phyloP scores from a whole-genome alignment of 2,888 invertebrate species.

The Catonia carolina region DNA sequence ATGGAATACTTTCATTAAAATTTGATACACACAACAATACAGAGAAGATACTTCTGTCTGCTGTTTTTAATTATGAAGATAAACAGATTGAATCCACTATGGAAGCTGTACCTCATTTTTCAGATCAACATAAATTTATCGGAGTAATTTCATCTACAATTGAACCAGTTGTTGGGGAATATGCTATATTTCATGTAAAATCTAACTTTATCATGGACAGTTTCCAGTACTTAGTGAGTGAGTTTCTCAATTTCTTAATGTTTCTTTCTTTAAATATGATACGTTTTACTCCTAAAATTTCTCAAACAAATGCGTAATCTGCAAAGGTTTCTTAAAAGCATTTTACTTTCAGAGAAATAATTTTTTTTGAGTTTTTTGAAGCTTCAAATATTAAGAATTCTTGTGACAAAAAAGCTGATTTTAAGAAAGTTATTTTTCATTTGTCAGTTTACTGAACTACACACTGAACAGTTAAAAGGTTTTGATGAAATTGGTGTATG shows the following conservation, averaged over 20 bases:
- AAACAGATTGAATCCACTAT: constrained; percentile 27
- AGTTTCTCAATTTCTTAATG: constrained; percentile 15
- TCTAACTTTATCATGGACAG: constrained; percentile 46
- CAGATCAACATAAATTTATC: constrained; percentile 43
- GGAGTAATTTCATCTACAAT: constrained; percentile 45
- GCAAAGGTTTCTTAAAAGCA: too few relatives aligned
- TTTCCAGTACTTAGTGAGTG: constrained; percentile 47
- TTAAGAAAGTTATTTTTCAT: too few relatives aligned
- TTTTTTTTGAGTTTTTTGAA: too few relatives aligned
- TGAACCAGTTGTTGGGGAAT: constrained; percentile 44
- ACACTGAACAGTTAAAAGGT: too few relatives aligned
- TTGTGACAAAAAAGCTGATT: too few relatives aligned
- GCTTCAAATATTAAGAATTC: too few relatives aligned
- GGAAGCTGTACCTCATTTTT: constrained; percentile 38
- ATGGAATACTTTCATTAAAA: constrained; percentile 36
- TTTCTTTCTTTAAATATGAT: too few relatives aligned
- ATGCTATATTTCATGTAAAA: constrained; percentile 49
- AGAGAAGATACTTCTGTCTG: constrained; percentile 17
- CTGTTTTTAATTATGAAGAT: constrained; percentile 33
- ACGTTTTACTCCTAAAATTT: too few relatives aligned
- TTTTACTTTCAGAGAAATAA: too few relatives aligned
- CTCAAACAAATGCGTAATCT: too few relatives aligned
- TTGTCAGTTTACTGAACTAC: too few relatives aligned
- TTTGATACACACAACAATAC: constrained; percentile 34
- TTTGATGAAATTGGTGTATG: too few relatives aligned